phyloP scores from a whole-genome alignment of 2,888 invertebrate species.

The Colostygia pectinataria region DNA sequence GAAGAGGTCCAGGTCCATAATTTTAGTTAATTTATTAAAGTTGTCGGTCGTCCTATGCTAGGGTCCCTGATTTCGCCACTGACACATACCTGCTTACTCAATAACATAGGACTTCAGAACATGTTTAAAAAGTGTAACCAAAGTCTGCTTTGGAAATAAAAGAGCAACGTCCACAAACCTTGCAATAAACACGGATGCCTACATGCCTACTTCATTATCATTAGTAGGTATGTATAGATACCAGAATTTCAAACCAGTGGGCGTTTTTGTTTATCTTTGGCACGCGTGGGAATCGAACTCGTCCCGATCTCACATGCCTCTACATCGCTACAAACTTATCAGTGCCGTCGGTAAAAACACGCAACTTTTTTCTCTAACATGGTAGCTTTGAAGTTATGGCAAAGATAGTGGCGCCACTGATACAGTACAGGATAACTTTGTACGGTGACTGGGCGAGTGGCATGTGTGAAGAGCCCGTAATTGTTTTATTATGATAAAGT shows the following conservation, averaged over 20 bases:
- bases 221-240: conserved; percentile 40
- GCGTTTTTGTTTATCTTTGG: conserved; percentile 65
- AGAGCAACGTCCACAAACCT: background rate
- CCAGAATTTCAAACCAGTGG: conserved; percentile 48
- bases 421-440: conserved; percentile 3
- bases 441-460: conserved; percentile 30
- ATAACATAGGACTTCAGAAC: no score
- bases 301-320: conserved; percentile 55
- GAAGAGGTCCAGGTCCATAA: no score
- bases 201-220: conserved; percentile 64
- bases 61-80: no score
- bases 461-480: conserved; percentile 47
- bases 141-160: background rate
- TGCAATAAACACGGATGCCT: conserved; percentile 13
- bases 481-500: conserved; percentile 53
- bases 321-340: conserved; percentile 18
- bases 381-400: background rate
- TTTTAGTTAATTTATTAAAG: no score
- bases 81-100: no score
- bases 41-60: no score
- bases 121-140: no score
- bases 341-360: conserved; percentile 1
- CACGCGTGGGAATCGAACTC: conserved; percentile 69
- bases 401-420: conserved; percentile 13
- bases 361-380: conserved; percentile 1